Base-by-base conservation (phyloP, 2,888 invertebrate species). In the Catocala sponsa region DNA sequence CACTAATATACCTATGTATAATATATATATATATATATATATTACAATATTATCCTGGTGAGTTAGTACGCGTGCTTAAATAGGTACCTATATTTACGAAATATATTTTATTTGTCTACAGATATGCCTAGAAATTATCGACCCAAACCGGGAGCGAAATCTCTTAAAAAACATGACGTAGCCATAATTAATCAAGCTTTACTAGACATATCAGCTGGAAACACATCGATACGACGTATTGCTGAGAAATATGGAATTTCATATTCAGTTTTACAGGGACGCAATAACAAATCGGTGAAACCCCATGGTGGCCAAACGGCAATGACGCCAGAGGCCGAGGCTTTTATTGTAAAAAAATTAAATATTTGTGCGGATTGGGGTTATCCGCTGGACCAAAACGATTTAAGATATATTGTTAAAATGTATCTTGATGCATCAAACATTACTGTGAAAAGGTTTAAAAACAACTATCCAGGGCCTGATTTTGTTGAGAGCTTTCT, bases 361-460 rank as follows among this genome's bases (percentile, higher is more conserved):
- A 79, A 70, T 54, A 49, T 43, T 52, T 76, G 76, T 52, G 55
- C 75, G 2, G 74, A 80, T 32, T 76, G 74, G 74, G 76, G 77
- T 5, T 74, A 76, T 62, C 75, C 79, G 7, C 58, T 78, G 12
- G 63, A 59, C 44, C 61, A 55, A 6, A 48, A 43, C 6, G 74
- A 76, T 62, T 58, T 75, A 32, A 35, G 74, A 0, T 52, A 44
- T 7, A 32, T 76, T n/a, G 53, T 76, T 32, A 76, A 78, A 44
- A 52, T 44, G 7, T 74, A 73, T 60, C 61, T 79, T n/a, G 73
- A 78, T 55, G 62, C 48, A 46, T 4, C 54, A 12, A 68, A 70
- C 0, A 57, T 60, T 13, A 49, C 51, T 10, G 35, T 53, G 1
- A 71, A 63, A 59, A 69, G 49, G 62, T 72, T 77, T 42, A 70